Percentiles rank a stretch among this genome's conserved stretches.
Evolutionary conservation across 1,140 invertebrate species (phyloP).

Genomic region (Platyscapa corneri): DNA sequence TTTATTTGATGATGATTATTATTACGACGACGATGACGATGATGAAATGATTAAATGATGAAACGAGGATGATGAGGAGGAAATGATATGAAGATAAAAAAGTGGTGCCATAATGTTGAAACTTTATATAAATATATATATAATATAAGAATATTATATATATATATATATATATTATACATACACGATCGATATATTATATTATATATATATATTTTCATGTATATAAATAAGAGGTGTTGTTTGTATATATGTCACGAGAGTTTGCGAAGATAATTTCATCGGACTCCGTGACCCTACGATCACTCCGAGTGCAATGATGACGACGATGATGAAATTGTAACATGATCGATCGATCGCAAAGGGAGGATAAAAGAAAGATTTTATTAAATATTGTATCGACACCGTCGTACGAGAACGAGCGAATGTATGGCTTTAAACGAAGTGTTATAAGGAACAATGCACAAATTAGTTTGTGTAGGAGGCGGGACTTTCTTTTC

Average conservation of each 20-base stretch:
- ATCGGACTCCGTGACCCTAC: constrained; percentile 35
- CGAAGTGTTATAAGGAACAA: constrained; percentile 31
- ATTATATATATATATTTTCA: constrained; percentile 61
- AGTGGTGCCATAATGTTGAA: constrained; percentile 72
- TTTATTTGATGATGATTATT: constrained; percentile 52
- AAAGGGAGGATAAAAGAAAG: neutral
- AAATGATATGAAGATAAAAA: constrained; percentile 49
- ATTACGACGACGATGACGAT: neutral
- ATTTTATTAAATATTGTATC: constrained; percentile 43
- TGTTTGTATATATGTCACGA: constrained; percentile 74
- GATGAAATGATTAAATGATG: neutral
- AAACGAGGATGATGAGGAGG: neutral
- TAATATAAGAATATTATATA: constrained; percentile 57
- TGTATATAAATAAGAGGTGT: constrained; percentile 72
- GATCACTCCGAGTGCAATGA: constrained; percentile 48
- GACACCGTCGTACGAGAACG: constrained; percentile 26
- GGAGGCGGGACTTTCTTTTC: constrained; percentile 35
- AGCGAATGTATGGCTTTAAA: constrained; percentile 47
- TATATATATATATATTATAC: constrained; percentile 26
- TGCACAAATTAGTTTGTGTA: constrained; percentile 55
- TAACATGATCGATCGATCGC: constrained; percentile 20
- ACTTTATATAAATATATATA: constrained; percentile 68
- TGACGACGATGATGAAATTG: constrained; percentile 38
- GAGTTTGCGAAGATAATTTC: constrained; percentile 55
- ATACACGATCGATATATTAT: constrained; percentile 37